Conservation (phyloP, 2,797 vertebrate genomes). For the Stomatorhinus walkeri region DNA sequence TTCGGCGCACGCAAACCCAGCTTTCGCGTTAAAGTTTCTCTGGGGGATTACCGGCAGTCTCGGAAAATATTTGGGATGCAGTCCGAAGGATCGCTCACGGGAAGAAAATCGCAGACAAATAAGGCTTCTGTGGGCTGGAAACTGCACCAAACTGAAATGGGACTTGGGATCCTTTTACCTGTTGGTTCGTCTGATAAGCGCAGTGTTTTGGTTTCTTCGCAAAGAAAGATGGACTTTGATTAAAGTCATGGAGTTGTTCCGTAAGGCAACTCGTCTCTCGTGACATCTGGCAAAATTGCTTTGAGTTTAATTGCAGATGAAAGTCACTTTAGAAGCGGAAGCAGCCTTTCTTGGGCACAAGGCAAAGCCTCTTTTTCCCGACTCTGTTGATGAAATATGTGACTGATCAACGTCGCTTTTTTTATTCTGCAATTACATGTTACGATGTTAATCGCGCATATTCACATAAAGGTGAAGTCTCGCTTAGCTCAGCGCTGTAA, state of each 20-base stretch:
- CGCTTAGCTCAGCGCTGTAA: neutral
- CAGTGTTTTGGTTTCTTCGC: neutral
- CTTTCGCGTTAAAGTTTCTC: neutral
- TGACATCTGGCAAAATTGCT: neutral
- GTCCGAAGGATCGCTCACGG: neutral
- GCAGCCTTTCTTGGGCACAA: neutral
- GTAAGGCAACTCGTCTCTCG: neutral
- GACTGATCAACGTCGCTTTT: neutral
- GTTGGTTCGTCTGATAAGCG: neutral
- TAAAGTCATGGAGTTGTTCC: neutral
- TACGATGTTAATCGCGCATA: neutral
- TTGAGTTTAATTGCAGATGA: neutral
- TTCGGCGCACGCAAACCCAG: neutral
- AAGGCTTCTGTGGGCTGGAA: neutral
- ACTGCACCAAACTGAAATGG: neutral
- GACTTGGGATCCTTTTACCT: neutral
- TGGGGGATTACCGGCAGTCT: neutral
- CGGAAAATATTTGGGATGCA: neutral
- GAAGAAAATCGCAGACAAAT: neutral
- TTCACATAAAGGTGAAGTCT: neutral
- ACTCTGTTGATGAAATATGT: neutral
- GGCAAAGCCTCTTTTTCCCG: neutral
- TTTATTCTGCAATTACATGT: neutral
- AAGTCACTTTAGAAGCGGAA: conserved; percentile 6
- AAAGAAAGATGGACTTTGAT: neutral